Percentiles rank a stretch among this genome's conserved stretches.
phyloP scores from a whole-genome alignment of 2,888 invertebrate genomes.

The Ditylenchus weischeri region DNA sequence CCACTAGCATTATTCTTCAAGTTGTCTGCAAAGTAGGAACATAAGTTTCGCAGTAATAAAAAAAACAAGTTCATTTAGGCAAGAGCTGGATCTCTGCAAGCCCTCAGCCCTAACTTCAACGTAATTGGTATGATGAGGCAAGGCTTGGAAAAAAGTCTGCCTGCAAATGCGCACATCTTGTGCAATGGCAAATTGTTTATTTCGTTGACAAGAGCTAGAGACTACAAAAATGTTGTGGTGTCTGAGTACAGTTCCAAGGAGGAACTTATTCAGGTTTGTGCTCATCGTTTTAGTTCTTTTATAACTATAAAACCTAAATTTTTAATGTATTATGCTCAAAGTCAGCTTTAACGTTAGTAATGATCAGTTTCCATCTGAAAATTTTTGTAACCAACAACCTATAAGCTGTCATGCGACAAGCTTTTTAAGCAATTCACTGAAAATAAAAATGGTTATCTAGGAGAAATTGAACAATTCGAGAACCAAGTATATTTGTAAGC shows the following conservation, averaged over 20 bases:
- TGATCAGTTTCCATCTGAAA: too few relatives aligned
- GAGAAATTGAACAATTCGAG: too few relatives aligned
- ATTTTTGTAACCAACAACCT: too few relatives aligned
- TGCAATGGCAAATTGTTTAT: slow-evolving; percentile 88
- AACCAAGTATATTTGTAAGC: too few relatives aligned
- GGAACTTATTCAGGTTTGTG: slow-evolving; percentile 74
- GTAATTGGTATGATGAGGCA: slow-evolving; percentile 82
- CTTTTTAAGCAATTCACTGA: too few relatives aligned
- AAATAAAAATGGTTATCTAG: too few relatives aligned
- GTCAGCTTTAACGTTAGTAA: too few relatives aligned
- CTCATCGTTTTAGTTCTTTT: too few relatives aligned
- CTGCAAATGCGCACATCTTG: slow-evolving; percentile 73
- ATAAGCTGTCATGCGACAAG: too few relatives aligned
- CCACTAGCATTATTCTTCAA: slow-evolving; percentile 83
- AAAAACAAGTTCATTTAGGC: slow-evolving; percentile 69
- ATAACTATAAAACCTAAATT: background rate
- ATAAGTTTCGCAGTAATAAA: too few relatives aligned
- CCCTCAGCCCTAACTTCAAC: slow-evolving; percentile 92
- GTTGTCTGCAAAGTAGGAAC: slow-evolving; percentile 72
- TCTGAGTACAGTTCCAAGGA: slow-evolving; percentile 84
- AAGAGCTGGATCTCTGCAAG: slow-evolving; percentile 82
- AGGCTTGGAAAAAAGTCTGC: slow-evolving; percentile 71
- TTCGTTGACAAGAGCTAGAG: slow-evolving; percentile 87
- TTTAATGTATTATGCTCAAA: too few relatives aligned
- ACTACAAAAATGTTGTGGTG: slow-evolving; percentile 90